phyloP scores from a whole-genome alignment of 2,888 invertebrate genomes.

The Coleophora flavipennella region DNA sequence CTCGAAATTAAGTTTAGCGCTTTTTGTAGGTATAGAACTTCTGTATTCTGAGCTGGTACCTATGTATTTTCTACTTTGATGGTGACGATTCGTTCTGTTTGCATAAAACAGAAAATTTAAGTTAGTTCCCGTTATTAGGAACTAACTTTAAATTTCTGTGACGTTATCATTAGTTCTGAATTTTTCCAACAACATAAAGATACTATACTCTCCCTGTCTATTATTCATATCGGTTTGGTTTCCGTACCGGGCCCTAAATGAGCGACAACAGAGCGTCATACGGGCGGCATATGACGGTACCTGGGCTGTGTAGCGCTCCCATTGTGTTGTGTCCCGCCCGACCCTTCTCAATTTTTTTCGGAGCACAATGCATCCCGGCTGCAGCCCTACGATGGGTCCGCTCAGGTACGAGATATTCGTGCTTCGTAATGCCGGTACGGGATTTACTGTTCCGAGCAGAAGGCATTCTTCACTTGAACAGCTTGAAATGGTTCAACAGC shows the following conservation, averaged over 20 bases:
- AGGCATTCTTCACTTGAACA: conserved; percentile 34
- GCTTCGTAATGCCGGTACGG: conserved; percentile 35
- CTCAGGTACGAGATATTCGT: conserved; percentile 54
- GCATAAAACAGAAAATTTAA: no score
- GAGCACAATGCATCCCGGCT: conserved; percentile 48
- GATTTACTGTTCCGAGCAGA: conserved; percentile 37
- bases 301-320: conserved; percentile 25
- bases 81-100: no score
- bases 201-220: no score
- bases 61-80: no score
- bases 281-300: conserved; percentile 24
- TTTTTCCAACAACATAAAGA: no score
- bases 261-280: conserved; percentile 17
- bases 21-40: no score
- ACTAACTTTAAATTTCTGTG: no score
- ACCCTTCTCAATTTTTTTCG: conserved; percentile 64
- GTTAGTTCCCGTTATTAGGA: no score
- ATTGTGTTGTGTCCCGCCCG: conserved; percentile 58
- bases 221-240: no score
- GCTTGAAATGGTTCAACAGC: conserved; percentile 15
- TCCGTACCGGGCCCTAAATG: neutral
- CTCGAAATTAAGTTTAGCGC: no score
- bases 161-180: no score
- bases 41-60: no score
- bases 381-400: conserved; percentile 40